Conservation (phyloP, 2,113 vertebrate genomes). For the Caracal caracal region DNA sequence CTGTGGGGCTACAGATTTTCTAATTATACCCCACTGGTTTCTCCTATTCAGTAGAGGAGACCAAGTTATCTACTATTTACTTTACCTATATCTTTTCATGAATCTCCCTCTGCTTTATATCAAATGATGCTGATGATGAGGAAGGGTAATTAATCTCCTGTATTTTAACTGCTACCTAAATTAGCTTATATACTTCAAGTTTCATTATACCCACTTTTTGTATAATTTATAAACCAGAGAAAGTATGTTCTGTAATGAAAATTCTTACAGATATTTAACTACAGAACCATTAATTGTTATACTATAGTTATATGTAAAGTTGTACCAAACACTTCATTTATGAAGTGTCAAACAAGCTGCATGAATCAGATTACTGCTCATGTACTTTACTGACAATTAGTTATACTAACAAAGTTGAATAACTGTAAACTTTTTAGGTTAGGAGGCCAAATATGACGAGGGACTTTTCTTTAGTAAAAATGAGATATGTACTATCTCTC, state of each 20-base stretch:
- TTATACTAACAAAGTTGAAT: slow-evolving; percentile 65
- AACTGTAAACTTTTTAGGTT: slow-evolving; percentile 56
- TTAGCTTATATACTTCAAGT: background rate
- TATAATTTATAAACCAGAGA: slow-evolving; percentile 17
- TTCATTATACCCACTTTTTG: slow-evolving; percentile 5
- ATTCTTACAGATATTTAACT: slow-evolving; percentile 61
- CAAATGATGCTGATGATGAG: background rate
- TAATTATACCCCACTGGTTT: background rate
- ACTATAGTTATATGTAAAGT: slow-evolving; percentile 67
- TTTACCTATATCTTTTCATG: background rate
- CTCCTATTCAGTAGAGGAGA: background rate
- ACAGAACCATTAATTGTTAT: slow-evolving; percentile 33
- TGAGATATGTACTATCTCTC: background rate
- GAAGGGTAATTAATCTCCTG: background rate
- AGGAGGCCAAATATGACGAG: slow-evolving; percentile 49
- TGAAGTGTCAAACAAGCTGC: slow-evolving; percentile 73
- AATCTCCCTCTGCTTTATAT: background rate
- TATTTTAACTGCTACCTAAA: background rate
- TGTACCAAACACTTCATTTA: slow-evolving; percentile 72
- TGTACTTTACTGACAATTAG: slow-evolving; percentile 45
- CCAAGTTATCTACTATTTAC: background rate
- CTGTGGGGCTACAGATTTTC: background rate
- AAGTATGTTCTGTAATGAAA: slow-evolving; percentile 59
- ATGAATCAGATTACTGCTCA: slow-evolving; percentile 18
- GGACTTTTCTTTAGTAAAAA: background rate